phyloP scores from a whole-genome alignment of 2,113 vertebrate species.

The Paraplagusia blochii region DNA sequence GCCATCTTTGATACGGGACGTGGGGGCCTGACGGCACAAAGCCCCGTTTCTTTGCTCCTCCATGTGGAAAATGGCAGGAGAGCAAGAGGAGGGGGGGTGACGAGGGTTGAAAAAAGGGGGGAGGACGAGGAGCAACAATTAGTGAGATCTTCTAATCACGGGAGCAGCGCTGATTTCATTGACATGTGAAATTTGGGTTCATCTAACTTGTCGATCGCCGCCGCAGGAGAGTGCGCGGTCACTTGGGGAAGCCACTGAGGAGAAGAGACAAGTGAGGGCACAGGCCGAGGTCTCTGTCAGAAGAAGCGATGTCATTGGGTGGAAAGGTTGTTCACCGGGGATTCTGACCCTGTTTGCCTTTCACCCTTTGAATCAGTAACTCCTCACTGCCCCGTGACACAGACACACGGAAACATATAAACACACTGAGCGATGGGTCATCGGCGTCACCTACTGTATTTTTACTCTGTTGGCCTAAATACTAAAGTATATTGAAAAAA shows the following conservation, averaged over 20 bases:
- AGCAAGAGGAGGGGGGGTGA: conserved; percentile 63
- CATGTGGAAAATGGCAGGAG: conserved; percentile 78
- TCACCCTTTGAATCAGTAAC: conserved; percentile 58
- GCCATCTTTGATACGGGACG: conserved; percentile 66
- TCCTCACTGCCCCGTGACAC: conserved; percentile 21
- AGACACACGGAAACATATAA: conserved; percentile 15
- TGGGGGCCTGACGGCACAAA: conserved; percentile 72
- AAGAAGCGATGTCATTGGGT: conserved; percentile 41
- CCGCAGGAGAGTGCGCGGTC: conserved; percentile 45
- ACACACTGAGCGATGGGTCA: conserved; percentile 17
- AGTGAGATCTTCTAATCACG: conserved; percentile 77
- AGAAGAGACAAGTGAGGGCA: conserved; percentile 58
- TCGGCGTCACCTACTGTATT: not conserved
- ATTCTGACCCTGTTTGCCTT: conserved; percentile 66
- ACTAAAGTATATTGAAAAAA: no score
- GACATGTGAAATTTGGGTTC: conserved; percentile 79
- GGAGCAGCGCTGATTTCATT: conserved; percentile 76
- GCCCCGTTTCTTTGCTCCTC: conserved; percentile 72
- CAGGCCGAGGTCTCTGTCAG: conserved; percentile 64
- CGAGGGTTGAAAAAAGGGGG: conserved; percentile 44
- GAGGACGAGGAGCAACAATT: conserved; percentile 69
- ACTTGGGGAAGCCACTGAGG: conserved; percentile 47
- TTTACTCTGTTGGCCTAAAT: no score
- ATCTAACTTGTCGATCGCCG: conserved; percentile 72
- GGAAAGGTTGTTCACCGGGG: conserved; percentile 51